Base-by-base conservation (phyloP, 2,888 invertebrate species). In the Tenthredo distinguenda region DNA sequence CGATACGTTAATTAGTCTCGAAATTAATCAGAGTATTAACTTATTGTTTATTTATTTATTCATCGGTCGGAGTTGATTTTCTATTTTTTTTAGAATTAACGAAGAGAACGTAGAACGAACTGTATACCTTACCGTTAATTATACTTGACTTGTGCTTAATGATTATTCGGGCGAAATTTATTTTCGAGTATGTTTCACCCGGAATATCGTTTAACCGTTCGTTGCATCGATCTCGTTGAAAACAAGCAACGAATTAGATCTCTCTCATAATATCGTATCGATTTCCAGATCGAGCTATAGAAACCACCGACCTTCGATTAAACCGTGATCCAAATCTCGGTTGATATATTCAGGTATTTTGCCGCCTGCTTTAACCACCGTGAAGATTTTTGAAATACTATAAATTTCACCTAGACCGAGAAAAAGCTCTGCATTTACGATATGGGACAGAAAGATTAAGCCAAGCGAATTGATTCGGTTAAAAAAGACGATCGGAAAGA, bases 281-380 rank as follows among this genome's bases (percentile, higher is more conserved):
- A 83, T 83, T 83, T 83, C 50, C 12, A 62, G 21, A 65, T 26
- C 65, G 31, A 15, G 2, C 37, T 2, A 18, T 21, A 50, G 1
- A 26, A 47, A 83, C 43, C 43, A 83, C 83, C 15, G 68, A 68
- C 83, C 68, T 83, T 83, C 83, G 83, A 68, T 83, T 50, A 26
- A 58, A 79, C n/a, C 15, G 37, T 62, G 40, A 37, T 55, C 9
- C 18, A 58, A 34, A 58, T 26, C 21, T 26, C 12, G 26, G 12
- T 26, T 10, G 26, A 62, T 62, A 62, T 21, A 62, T 62, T 62
- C 26, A 26, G 62, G 12, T 12, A 26, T 5, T 26, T 62, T n/a
- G n/a, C 7, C 55, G n/a, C n/a, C 55, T n/a, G 55, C 55, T 7
- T 55, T n/a, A 55, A 55, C 55, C 7, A 55, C 55, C 55, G 55